phyloP scores from a whole-genome alignment of 2,797 vertebrate species.

The Distichodus sexfasciatus region DNA sequence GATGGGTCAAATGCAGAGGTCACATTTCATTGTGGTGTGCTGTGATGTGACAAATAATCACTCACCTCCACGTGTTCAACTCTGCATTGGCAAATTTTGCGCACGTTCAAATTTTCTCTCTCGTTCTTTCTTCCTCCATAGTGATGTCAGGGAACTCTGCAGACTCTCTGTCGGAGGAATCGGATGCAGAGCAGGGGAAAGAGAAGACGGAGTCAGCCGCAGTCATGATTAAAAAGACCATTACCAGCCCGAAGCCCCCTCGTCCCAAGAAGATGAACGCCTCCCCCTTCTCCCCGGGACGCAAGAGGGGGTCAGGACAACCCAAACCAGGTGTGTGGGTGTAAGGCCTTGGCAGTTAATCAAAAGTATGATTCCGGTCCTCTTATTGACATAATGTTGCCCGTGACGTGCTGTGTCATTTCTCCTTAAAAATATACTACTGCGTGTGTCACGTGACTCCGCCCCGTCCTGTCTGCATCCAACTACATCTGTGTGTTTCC shows the following conservation, averaged over 20 bases:
- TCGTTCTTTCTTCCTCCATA: slow-evolving; percentile 38
- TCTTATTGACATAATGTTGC: too few relatives aligned
- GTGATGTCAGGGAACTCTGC: slow-evolving; percentile 83
- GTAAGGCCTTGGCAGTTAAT: not conserved
- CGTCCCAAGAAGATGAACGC: slow-evolving; percentile 71
- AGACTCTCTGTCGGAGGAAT: slow-evolving; percentile 77
- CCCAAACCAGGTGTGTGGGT: slow-evolving; percentile 52
- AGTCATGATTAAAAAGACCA: slow-evolving; percentile 69
- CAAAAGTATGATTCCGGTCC: too few relatives aligned
- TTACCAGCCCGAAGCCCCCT: slow-evolving; percentile 65
- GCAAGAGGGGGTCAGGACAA: slow-evolving; percentile 71
- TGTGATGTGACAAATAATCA: too few relatives aligned
- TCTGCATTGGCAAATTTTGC: not conserved
- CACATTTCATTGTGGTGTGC: too few relatives aligned
- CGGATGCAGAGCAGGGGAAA: slow-evolving; percentile 69
- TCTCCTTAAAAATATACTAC: too few relatives aligned
- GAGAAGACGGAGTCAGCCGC: slow-evolving; percentile 61
- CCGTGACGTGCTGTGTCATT: too few relatives aligned
- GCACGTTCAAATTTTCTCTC: not conserved
- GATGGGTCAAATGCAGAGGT: too few relatives aligned
- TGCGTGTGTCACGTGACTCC: too few relatives aligned
- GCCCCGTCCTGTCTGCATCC: too few relatives aligned
- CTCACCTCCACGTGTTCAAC: too few relatives aligned
- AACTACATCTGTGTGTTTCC: too few relatives aligned
- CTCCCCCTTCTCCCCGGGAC: slow-evolving; percentile 45